Conservation (phyloP, 1,140 invertebrate genomes). For the Papilio aristodemus region DNA sequence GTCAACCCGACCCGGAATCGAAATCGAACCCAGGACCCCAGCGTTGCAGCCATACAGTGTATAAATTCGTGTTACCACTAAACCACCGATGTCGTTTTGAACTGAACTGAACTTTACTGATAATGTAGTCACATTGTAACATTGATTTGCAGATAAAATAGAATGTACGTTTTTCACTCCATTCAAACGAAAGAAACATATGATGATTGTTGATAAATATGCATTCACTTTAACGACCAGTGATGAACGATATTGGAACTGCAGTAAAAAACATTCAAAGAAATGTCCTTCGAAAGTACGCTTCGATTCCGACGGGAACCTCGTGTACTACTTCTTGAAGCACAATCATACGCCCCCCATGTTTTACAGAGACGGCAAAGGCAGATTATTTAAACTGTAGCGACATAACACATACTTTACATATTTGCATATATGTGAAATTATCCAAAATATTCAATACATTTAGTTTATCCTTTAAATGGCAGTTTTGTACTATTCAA, state of each 20-base stretch:
- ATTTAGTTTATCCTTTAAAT: too few species aligned
- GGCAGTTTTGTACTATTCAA: too few species aligned
- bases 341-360: conserved; percentile 52
- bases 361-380: conserved; percentile 41
- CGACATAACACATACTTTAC: background rate
- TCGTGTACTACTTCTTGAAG: conserved; percentile 43
- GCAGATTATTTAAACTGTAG: conserved; percentile 45
- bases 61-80: too few species aligned
- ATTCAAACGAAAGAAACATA: conserved; percentile 44
- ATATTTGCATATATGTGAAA: too few species aligned
- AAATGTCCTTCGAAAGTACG: conserved; percentile 53
- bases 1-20: too few species aligned
- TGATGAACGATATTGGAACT: conserved; percentile 60
- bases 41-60: too few species aligned
- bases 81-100: too few species aligned
- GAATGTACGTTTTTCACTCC: conserved; percentile 43
- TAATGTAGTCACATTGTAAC: background rate
- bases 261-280: conserved; percentile 48
- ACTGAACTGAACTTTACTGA: background rate
- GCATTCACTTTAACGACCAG: conserved; percentile 59
- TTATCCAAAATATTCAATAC: too few species aligned
- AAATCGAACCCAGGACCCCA: too few species aligned
- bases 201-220: conserved; percentile 48
- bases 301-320: conserved; percentile 45
- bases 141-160: conserved; percentile 3